These are phyloP conservation scores for Drosophila kikkawai DNA, from an alignment of 1,140 invertebrate species.

Conservation along the genomic window DNA sequence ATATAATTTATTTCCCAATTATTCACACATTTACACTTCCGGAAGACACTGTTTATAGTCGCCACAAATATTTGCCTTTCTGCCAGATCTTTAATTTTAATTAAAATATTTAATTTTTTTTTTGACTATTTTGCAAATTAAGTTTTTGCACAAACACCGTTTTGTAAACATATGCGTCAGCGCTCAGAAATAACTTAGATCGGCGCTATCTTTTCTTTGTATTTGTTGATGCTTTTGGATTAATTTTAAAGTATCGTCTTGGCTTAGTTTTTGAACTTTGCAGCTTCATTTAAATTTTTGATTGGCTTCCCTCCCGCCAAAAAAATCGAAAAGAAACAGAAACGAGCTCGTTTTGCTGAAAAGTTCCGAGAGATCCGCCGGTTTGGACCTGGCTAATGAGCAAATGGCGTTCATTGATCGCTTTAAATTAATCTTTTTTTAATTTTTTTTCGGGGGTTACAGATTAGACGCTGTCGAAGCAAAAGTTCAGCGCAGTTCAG, in stretches of 20 bases:
- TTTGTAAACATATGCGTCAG: conserved; percentile 51
- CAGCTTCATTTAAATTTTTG: conserved; percentile 83
- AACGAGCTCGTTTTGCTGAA: conserved; percentile 63
- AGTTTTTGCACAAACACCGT: conserved; percentile 24
- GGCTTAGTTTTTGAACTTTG: conserved; percentile 78
- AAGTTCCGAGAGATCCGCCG: conserved; percentile 63
- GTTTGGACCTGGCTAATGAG: conserved; percentile 69
- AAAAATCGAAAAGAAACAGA: conserved; percentile 30
- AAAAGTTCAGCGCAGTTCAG: conserved; percentile 80
- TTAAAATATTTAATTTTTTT: conserved; percentile 60
- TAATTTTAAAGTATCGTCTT: conserved; percentile 70
- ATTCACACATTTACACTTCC: not conserved
- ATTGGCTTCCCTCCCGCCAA: conserved; percentile 68
- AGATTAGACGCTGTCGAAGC: conserved; percentile 80
- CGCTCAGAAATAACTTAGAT: conserved; percentile 57
- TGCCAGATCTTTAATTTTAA: conserved; percentile 28
- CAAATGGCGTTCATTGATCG: conserved; percentile 83
- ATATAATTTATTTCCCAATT: too few relatives aligned
- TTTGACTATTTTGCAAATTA: conserved; percentile 35
- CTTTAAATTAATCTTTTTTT: conserved; percentile 84
- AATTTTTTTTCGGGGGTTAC: conserved; percentile 78
- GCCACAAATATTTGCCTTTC: not conserved
- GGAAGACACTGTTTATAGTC: not conserved
- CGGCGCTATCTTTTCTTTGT: conserved; percentile 42
- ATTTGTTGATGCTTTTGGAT: conserved; percentile 42